A percentile compares a stretch with the other conserved stretches of the same genome.
phyloP scores from a whole-genome alignment of 2,113 vertebrate genomes.

The Bubo scandiacus region DNA sequence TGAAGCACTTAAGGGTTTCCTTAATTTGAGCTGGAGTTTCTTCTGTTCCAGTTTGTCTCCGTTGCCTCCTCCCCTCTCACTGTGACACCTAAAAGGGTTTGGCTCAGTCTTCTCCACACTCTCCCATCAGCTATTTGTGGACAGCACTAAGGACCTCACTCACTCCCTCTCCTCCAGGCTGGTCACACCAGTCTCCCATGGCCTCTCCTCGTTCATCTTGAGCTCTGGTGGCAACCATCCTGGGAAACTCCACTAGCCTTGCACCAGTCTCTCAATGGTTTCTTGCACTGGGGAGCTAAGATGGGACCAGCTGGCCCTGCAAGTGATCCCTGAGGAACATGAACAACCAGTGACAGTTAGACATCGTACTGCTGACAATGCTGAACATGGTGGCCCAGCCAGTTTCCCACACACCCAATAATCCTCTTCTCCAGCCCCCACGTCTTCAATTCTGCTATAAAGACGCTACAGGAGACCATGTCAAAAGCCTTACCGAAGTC shows the following conservation, averaged over 20 bases:
- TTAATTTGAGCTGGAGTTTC: background rate
- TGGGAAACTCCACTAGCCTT: background rate
- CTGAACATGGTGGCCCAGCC: too few relatives aligned
- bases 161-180: background rate
- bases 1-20: background rate
- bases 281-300: background rate
- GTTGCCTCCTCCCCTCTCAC: background rate
- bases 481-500: background rate
- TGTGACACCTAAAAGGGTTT: background rate
- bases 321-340: background rate
- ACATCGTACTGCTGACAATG: rapidly evolving
- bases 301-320: background rate
- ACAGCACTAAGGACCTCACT: background rate
- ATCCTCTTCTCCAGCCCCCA: background rate
- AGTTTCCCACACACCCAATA: background rate
- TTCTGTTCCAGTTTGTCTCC: background rate
- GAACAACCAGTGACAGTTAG: background rate
- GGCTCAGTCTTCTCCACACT: background rate
- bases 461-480: background rate
- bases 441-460: background rate
- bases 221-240: background rate
- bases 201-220: background rate
- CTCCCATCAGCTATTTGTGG: background rate
- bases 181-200: background rate
- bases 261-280: background rate